phyloP scores from a whole-genome alignment of 2,888 invertebrate species.

The Lathronympha strigana region DNA sequence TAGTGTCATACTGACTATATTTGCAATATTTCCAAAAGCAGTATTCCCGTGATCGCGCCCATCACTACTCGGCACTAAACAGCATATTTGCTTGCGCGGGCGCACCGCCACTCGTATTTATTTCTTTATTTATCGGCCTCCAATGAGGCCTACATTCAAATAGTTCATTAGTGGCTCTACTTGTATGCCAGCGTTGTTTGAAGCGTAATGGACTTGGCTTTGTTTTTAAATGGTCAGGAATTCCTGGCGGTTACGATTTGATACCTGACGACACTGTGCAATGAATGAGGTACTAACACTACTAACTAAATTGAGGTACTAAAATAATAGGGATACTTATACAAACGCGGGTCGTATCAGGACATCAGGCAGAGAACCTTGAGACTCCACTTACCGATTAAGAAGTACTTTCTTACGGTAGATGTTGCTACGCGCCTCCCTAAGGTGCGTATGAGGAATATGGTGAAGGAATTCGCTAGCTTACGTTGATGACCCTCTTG shows the following conservation, averaged over 20 bases:
- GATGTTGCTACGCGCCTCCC: too few species aligned
- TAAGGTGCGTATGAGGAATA: too few species aligned
- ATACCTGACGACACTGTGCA: too few species aligned
- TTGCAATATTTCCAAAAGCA: not conserved
- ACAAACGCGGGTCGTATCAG: too few species aligned
- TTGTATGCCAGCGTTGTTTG: conserved; percentile 71
- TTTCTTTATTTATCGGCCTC: conserved; percentile 75
- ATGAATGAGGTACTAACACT: too few species aligned
- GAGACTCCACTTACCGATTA: too few species aligned
- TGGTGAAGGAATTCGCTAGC: too few species aligned
- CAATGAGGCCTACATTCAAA: conserved; percentile 81
- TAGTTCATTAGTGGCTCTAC: conserved; percentile 76
- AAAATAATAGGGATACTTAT: too few species aligned
- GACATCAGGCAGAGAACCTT: too few species aligned
- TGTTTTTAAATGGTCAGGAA: not conserved
- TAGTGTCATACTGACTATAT: not conserved
- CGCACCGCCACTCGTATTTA: conserved; percentile 69
- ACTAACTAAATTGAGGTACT: too few species aligned
- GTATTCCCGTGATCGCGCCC: not conserved
- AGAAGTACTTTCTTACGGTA: too few species aligned
- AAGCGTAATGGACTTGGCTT: conserved; percentile 9
- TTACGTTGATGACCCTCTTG: too few species aligned
- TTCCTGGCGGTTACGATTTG: not conserved
- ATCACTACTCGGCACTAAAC: conserved; percentile 54
- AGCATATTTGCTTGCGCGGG: conserved; percentile 72